Conservation (phyloP, 2,113 vertebrate genomes). For the Scytalopus superciliaris region DNA sequence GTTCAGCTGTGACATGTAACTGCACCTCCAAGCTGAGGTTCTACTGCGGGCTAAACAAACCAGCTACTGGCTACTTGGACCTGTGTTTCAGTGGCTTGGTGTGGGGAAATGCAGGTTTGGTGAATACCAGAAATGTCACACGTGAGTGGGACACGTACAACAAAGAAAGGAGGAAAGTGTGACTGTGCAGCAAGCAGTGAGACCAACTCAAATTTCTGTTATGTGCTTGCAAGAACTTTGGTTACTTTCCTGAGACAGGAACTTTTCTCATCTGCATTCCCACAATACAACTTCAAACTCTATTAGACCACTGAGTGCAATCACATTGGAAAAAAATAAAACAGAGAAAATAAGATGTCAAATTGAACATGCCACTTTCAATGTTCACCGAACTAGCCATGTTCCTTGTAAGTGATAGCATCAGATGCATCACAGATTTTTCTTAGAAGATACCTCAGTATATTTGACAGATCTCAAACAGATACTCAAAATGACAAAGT, state of each 20-base stretch:
- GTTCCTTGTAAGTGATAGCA: background rate
- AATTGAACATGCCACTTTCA: background rate
- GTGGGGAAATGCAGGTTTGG: background rate
- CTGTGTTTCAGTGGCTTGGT: background rate
- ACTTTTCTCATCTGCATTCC: background rate
- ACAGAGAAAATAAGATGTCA: background rate
- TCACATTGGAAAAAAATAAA: constrained; percentile 4
- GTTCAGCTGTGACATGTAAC: background rate
- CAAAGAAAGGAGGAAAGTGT: background rate
- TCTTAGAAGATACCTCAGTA: background rate
- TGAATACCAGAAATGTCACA: background rate
- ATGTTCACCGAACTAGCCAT: background rate
- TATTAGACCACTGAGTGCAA: background rate
- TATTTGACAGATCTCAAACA: background rate
- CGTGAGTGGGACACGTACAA: rapidly evolving
- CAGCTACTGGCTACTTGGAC: background rate
- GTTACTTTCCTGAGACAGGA: background rate
- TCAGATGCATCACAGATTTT: background rate
- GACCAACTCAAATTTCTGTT: background rate
- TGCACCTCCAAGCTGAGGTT: background rate
- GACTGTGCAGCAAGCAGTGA: background rate
- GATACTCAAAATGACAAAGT: background rate
- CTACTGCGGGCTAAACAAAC: background rate
- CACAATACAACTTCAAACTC: background rate
- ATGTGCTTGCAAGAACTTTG: background rate